Conservation (phyloP, 23 tunicate species). For the Halocynthia roretzi region DNA sequence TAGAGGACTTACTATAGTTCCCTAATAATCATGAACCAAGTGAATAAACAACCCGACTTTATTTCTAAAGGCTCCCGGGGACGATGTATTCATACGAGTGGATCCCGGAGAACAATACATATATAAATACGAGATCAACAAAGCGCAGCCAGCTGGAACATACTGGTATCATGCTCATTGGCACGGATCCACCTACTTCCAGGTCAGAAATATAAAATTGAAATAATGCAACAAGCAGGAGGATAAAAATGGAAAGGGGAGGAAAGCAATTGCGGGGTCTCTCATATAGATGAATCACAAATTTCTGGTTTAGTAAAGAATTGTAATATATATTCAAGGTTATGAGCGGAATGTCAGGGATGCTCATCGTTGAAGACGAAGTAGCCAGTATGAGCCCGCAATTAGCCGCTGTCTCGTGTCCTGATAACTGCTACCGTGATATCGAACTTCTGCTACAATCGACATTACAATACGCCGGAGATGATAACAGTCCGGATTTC, state of each 20-base stretch:
- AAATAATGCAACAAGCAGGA: too few species aligned
- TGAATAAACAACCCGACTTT: background rate
- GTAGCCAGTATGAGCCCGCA: background rate
- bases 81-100: slow-evolving; percentile 11
- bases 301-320: too few species aligned
- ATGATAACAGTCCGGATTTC: background rate
- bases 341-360: slow-evolving; percentile 28
- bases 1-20: too few species aligned
- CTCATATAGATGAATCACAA: too few species aligned
- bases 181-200: slow-evolving; percentile 14
- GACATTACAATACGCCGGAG: background rate
- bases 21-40: too few species aligned
- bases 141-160: slow-evolving; percentile 14
- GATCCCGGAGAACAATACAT: background rate
- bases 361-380: slow-evolving; percentile 35
- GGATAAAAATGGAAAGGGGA: too few species aligned
- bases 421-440: slow-evolving; percentile 35
- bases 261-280: too few species aligned
- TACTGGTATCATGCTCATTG: slow-evolving; percentile 26
- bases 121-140: slow-evolving; percentile 1
- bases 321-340: slow-evolving; percentile 2
- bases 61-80: slow-evolving; percentile 4
- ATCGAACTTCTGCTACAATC: slow-evolving; percentile 8
- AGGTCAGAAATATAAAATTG: background rate
- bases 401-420: slow-evolving; percentile 31